Evolutionary conservation across 2,797 vertebrate genomes (phyloP), one percentile per base, ranked within the genome.

Genomic region (Merluccius polli): DNA sequence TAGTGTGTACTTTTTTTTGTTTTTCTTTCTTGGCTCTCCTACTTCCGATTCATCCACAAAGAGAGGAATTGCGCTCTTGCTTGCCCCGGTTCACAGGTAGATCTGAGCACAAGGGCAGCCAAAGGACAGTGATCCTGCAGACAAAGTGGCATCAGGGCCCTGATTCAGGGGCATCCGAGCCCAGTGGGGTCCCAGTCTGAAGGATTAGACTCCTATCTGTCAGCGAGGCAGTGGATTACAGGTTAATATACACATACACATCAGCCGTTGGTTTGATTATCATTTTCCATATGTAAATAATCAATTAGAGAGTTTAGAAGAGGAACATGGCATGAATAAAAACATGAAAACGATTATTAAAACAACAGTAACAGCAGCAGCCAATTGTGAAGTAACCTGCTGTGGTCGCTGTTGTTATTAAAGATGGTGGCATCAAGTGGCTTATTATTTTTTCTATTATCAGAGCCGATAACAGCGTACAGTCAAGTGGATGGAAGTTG

Each of bases 51-150:
- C n/a, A 63, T 63, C 59, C 24, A 2, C 59, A 63, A 63, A 63
- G 24, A 24, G 59, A 27, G 52, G 52, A 10, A 59, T 1, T 7
- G 21, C 12, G 59, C 59, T 27, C 59, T 12, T 27, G n/a, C 59
- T 63, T 27, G 59, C 24, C n/a, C 52, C 4, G 59, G 24, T 27
- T 27, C 59, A 24, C 24, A 27, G 59, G 59, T 63, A 27, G 59
- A 63, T 10, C 9, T 12, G 59, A n/a, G 59, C 59, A 63, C 59
- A 63, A 63, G 59, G 59, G 59, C 59, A 63, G 59, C 59, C 59
- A 63, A 63, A 63, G 59, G 59, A 63, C 59, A 63, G n/a, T 10
- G 59, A 63, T 63, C 59, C 59, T 63, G 59, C 59, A 27, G 59
- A 27, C 1, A 24, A 63, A 63, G 59, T 63, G 59, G 24, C 59